Percentiles rank a stretch among this genome's conserved stretches.
phyloP scores from a whole-genome alignment of 2,113 vertebrate species.

The Colistium nudipinnis region DNA sequence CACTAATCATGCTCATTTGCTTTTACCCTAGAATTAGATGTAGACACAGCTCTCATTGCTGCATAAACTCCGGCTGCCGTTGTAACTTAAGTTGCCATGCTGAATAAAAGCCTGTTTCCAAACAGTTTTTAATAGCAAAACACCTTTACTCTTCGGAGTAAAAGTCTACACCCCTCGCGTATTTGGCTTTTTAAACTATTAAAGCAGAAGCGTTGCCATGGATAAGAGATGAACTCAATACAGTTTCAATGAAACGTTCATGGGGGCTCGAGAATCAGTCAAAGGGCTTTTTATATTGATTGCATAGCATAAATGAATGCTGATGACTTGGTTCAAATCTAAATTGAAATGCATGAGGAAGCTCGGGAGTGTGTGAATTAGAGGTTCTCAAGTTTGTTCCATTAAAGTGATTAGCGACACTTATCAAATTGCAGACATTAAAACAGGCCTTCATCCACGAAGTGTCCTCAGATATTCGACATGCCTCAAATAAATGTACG shows the following conservation, averaged over 20 bases:
- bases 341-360: constrained; percentile 19
- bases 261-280: constrained; percentile 30
- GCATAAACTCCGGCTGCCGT: no score
- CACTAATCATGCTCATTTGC: not conserved
- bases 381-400: constrained; percentile 44
- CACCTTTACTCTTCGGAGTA: not conserved
- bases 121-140: not conserved
- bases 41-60: no score
- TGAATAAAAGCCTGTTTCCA: no score
- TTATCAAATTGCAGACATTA: constrained; percentile 50
- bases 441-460: constrained; percentile 30
- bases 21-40: no score
- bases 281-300: constrained; percentile 56
- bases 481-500: not conserved
- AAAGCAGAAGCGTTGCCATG: constrained; percentile 12
- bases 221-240: constrained; percentile 1
- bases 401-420: constrained; percentile 54
- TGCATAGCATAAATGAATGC: constrained; percentile 47
- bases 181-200: constrained; percentile 18
- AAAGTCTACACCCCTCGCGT: not conserved
- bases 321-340: constrained; percentile 2
- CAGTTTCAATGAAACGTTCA: constrained; percentile 34
- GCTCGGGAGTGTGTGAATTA: constrained; percentile 42
- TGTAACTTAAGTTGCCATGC: no score
- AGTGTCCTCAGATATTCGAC: constrained; percentile 15